Conservation (phyloP, 2,888 invertebrate species). For the Agrilus biguttatus region DNA sequence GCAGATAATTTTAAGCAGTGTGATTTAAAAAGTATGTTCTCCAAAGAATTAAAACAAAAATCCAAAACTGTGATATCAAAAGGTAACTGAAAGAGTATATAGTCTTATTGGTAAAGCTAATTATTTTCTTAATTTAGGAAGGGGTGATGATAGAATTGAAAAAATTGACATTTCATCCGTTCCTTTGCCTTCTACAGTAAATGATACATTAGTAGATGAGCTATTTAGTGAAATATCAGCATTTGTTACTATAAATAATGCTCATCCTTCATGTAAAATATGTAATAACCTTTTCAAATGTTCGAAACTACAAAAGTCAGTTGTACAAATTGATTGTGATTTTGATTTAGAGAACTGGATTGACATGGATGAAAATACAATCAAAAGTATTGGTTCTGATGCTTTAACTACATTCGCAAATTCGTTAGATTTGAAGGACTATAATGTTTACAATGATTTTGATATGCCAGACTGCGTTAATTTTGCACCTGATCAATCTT, state of each 20-base stretch:
- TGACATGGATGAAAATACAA: not conserved
- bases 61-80: slow-evolving; percentile 6
- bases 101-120: not conserved
- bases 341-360: not conserved
- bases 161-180: slow-evolving; percentile 13
- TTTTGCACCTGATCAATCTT: not conserved
- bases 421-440: not conserved
- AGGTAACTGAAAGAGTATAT: slow-evolving; percentile 2
- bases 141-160: slow-evolving; percentile 13
- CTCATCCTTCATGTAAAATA: slow-evolving; percentile 25
- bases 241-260: not conserved
- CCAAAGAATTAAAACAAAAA: slow-evolving; percentile 5
- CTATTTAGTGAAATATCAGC: slow-evolving; percentile 3
- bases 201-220: not conserved
- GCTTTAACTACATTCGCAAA: not conserved
- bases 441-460: not conserved
- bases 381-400: not conserved
- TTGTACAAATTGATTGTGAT: not conserved
- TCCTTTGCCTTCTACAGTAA: slow-evolving; percentile 1
- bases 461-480: not conserved
- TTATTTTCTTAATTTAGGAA: not conserved
- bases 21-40: too few species aligned
- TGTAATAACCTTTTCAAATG: slow-evolving; percentile 35
- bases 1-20: too few species aligned
- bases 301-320: slow-evolving; percentile 9